Conservation (phyloP, 1,140 invertebrate species). For the Oreohelix idahoensis region DNA sequence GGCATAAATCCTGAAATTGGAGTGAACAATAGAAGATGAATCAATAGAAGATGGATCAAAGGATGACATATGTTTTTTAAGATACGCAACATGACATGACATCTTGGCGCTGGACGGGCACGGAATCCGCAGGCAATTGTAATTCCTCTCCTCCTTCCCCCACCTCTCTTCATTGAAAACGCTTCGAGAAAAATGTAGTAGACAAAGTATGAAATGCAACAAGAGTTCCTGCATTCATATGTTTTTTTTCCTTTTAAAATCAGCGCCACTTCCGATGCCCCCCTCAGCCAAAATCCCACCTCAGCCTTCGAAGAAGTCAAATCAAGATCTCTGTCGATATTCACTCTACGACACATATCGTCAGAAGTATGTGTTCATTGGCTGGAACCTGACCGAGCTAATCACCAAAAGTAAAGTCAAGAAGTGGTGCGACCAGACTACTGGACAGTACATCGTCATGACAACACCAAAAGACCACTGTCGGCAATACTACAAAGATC, state of each 20-base stretch:
- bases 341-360: constrained; percentile 46
- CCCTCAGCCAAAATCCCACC: neutral
- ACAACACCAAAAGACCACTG: constrained; percentile 34
- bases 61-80: too few species aligned
- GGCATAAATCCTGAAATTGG: too few species aligned
- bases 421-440: constrained; percentile 38
- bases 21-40: too few species aligned
- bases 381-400: constrained; percentile 43
- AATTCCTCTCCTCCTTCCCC: too few species aligned
- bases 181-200: too few species aligned
- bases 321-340: constrained; percentile 34
- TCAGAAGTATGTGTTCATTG: constrained; percentile 43
- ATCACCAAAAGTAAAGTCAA: constrained; percentile 45
- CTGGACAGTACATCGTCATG: constrained; percentile 36
- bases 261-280: neutral
- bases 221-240: too few species aligned
- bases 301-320: neutral
- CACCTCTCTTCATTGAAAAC: too few species aligned
- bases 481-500: constrained; percentile 39
- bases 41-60: too few species aligned
- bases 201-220: too few species aligned
- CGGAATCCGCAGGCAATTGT: too few species aligned
- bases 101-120: too few species aligned
- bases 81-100: too few species aligned
- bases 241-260: neutral